These are phyloP conservation scores for Odobenus rosmarus DNA, from an alignment of 2,113 vertebrate genomes.

Conservation along the genomic window DNA sequence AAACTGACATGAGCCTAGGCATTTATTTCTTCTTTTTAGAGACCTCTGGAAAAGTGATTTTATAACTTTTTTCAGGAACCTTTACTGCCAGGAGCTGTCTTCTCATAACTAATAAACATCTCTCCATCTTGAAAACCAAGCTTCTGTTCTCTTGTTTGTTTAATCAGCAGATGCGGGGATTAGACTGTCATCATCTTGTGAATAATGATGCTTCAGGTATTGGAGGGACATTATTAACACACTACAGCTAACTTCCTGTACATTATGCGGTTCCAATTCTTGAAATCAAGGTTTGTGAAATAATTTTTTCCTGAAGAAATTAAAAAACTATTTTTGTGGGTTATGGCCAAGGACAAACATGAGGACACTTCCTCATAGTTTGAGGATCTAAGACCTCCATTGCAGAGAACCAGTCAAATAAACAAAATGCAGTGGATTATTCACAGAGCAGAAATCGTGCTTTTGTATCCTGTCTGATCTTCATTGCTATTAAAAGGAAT, in stretches of 20 bases:
- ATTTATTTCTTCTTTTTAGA: slow-evolving; percentile 46
- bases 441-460: background rate
- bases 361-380: background rate
- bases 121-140: background rate
- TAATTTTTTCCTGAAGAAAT: slow-evolving; percentile 31
- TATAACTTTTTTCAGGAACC: background rate
- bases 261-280: background rate
- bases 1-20: background rate
- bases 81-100: background rate
- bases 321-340: background rate
- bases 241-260: background rate
- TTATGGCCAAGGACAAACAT: background rate
- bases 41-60: background rate
- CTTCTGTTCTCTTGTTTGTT: slow-evolving; percentile 38
- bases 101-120: background rate
- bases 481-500: slow-evolving; percentile 28
- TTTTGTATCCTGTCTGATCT: background rate
- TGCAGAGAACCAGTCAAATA: slow-evolving; percentile 8
- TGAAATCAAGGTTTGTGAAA: background rate
- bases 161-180: background rate
- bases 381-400: background rate
- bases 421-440: background rate
- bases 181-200: background rate
- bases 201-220: background rate
- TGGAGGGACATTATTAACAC: background rate